Evolutionary conservation across 1,140 invertebrate species (phyloP).

Genomic region (Cydia pomonella): DNA sequence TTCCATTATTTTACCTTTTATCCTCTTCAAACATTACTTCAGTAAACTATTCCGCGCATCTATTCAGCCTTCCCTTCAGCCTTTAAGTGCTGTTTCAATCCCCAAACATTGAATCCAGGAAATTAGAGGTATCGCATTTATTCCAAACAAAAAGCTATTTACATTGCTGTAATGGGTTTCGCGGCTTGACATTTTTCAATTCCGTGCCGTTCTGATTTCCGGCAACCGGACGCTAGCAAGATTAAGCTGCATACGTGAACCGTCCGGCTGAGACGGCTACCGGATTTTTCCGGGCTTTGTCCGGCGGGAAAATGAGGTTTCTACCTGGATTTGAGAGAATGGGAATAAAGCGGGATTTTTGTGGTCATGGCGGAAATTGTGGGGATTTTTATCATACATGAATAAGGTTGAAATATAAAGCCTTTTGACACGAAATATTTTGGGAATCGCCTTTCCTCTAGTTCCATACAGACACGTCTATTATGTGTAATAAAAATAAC

Average conservation of each 20-base stretch:
- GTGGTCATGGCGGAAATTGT: neutral
- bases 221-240: conserved; percentile 12
- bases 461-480: too few relatives aligned
- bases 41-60: neutral
- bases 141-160: conserved; percentile 20
- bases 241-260: conserved; percentile 32
- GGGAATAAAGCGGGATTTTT: neutral
- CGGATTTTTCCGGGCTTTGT: conserved; percentile 13
- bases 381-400: neutral
- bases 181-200: conserved; percentile 30
- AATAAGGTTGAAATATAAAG: neutral
- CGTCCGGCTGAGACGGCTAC: neutral
- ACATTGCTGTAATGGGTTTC: conserved; percentile 15
- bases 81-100: neutral
- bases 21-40: neutral
- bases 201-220: conserved; percentile 23
- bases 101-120: conserved; percentile 24
- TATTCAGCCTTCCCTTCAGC: neutral
- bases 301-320: conserved; percentile 7
- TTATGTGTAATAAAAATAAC: too few relatives aligned
- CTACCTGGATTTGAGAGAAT: conserved; percentile 17
- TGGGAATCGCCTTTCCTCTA: neutral
- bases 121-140: conserved; percentile 27
- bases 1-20: too few relatives aligned
- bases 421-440: neutral